Evolutionary conservation across 2,113 vertebrate genomes (phyloP).

Genomic region (Xenopus borealis): DNA sequence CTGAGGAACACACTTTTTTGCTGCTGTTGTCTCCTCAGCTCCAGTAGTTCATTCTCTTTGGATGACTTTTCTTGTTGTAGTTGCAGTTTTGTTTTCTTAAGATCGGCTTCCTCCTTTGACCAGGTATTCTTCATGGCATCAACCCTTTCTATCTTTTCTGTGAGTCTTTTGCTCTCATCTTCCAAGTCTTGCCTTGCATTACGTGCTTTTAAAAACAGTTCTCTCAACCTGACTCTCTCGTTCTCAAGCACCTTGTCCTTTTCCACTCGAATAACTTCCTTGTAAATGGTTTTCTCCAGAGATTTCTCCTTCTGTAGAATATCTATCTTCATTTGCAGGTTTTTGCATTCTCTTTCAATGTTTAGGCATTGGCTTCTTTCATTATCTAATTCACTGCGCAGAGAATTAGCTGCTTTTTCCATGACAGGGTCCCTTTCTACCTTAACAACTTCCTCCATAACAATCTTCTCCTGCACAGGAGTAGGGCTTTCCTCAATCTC

Average conservation of each 20-base stretch:
- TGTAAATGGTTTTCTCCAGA: slow-evolving; percentile 89
- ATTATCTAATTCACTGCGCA: slow-evolving; percentile 76
- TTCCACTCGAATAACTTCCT: slow-evolving; percentile 90
- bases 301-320: slow-evolving; percentile 82
- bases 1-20: slow-evolving; percentile 74
- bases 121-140: slow-evolving; percentile 63
- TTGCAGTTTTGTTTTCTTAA: slow-evolving; percentile 66
- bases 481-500: slow-evolving; percentile 82
- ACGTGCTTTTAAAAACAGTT: slow-evolving; percentile 71
- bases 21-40: slow-evolving; percentile 74
- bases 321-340: slow-evolving; percentile 71
- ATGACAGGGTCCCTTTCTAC: slow-evolving; percentile 87
- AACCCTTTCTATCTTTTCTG: slow-evolving; percentile 68
- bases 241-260: slow-evolving; percentile 85
- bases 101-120: slow-evolving; percentile 72
- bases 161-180: slow-evolving; percentile 71
- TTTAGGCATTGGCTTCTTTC: slow-evolving; percentile 73
- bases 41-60: slow-evolving; percentile 72
- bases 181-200: slow-evolving; percentile 74
- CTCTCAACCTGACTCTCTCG: slow-evolving; percentile 77
- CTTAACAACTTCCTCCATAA: slow-evolving; percentile 90
- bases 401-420: slow-evolving; percentile 70
- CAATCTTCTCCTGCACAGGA: slow-evolving; percentile 82
- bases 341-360: slow-evolving; percentile 79
- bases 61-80: slow-evolving; percentile 69